A percentile compares a stretch with the other conserved stretches of the same genome.
These are phyloP conservation scores for Neoitamus cyanurus DNA, from an alignment of 2,888 invertebrate genomes.

Conservation along the genomic window DNA sequence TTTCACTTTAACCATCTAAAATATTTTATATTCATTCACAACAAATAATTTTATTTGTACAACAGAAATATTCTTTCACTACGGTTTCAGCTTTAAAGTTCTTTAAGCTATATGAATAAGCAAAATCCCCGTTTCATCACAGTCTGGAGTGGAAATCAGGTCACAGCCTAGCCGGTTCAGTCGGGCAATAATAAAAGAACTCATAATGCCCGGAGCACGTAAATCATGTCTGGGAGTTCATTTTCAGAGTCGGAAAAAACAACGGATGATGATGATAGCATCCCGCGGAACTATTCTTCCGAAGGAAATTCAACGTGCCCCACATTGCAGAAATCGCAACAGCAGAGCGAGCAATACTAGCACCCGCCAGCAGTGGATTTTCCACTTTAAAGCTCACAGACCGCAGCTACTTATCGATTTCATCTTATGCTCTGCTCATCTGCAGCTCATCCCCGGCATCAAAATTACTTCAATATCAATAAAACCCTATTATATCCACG, in stretches of 20 bases:
- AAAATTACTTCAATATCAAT: conserved; percentile 40
- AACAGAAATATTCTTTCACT: background rate
- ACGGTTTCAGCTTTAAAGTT: background rate
- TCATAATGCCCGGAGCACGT: background rate
- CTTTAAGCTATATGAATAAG: background rate
- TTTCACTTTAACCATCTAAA: too few species aligned
- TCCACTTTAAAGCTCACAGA: conserved; percentile 8
- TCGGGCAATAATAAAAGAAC: background rate
- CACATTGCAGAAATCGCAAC: background rate
- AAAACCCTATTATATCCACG: conserved; percentile 22
- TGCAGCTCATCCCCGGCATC: conserved; percentile 22
- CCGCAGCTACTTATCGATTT: conserved; percentile 23
- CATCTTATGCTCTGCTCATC: conserved; percentile 23
- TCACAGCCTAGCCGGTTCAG: background rate
- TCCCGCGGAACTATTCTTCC: background rate
- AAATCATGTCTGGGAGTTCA: conserved; percentile 14
- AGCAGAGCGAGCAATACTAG: background rate
- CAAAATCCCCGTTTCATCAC: background rate
- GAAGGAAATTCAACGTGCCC: background rate
- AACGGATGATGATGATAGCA: conserved; percentile 8
- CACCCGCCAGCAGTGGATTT: background rate
- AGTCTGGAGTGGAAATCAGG: background rate
- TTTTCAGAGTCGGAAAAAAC: background rate
- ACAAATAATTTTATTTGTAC: too few species aligned
- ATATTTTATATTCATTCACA: too few species aligned